These are phyloP conservation scores for Phymatocera aterrima DNA, from an alignment of 2,888 invertebrate species.

Conservation along the genomic window DNA sequence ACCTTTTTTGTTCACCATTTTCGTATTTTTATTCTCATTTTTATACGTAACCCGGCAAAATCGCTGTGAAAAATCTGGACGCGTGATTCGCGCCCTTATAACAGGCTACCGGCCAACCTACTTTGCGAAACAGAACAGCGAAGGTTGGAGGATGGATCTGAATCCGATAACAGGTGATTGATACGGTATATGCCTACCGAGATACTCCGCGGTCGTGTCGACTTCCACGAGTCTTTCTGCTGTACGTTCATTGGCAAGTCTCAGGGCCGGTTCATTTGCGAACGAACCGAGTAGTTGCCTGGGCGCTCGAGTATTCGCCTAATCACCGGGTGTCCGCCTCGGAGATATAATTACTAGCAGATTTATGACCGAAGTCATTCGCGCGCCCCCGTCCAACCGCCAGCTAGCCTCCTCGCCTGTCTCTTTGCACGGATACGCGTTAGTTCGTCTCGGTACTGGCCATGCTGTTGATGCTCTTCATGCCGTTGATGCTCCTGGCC, in stretches of 20 bases:
- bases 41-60: background rate
- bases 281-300: conserved; percentile 8
- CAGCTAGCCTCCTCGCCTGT: conserved; percentile 25
- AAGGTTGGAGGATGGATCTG: conserved; percentile 17
- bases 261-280: conserved; percentile 41
- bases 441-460: conserved; percentile 36
- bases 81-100: background rate
- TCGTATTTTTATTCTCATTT: background rate
- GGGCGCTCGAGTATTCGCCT: conserved; percentile 35
- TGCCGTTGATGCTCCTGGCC: background rate
- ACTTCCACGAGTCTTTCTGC: conserved; percentile 44
- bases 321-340: conserved; percentile 44
- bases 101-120: too few species aligned
- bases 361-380: conserved; percentile 46
- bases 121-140: background rate
- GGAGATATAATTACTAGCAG: conserved; percentile 45
- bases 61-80: background rate
- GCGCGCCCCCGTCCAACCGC: conserved; percentile 33
- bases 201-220: conserved; percentile 34
- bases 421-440: conserved; percentile 4
- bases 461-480: background rate
- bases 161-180: conserved; percentile 47
- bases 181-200: conserved; percentile 43
- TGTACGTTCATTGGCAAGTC: conserved; percentile 16
- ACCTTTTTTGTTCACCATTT: background rate